These are phyloP conservation scores for Heterocephalus glaber DNA, from an alignment of 2,113 vertebrate genomes.

Conservation along the genomic window DNA sequence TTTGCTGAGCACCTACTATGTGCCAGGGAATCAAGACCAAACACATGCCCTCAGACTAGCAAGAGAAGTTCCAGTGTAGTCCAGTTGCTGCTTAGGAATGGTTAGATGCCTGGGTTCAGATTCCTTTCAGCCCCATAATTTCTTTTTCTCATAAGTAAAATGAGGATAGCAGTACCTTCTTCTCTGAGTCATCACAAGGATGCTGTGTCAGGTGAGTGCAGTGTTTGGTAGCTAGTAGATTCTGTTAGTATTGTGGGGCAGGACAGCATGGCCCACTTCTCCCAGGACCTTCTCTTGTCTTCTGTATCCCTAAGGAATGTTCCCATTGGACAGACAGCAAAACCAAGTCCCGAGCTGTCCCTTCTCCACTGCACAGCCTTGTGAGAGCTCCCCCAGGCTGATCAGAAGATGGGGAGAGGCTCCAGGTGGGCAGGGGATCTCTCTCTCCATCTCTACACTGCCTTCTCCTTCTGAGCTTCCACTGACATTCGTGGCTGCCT, in stretches of 20 bases:
- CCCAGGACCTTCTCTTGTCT: background rate
- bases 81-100: background rate
- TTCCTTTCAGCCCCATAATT: background rate
- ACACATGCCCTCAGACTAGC: background rate
- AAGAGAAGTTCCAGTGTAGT: fast-evolving
- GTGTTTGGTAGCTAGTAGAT: background rate
- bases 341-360: background rate
- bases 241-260: background rate
- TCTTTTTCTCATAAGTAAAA: background rate
- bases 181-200: background rate
- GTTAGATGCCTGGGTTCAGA: background rate
- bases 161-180: too few species aligned
- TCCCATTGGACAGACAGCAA: background rate
- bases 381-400: background rate
- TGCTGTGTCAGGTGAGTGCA: too few species aligned
- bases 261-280: background rate
- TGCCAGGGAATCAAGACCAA: background rate
- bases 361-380: background rate
- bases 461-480: background rate
- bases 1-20: background rate
- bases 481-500: background rate
- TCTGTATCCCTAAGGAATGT: background rate
- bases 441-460: background rate
- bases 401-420: background rate
- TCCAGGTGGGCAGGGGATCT: too few species aligned